A percentile compares a stretch with the other conserved stretches of the same genome.
Evolutionary conservation across 2,113 vertebrate species (phyloP).

Genomic region (Edolisoma coerulescens): DNA sequence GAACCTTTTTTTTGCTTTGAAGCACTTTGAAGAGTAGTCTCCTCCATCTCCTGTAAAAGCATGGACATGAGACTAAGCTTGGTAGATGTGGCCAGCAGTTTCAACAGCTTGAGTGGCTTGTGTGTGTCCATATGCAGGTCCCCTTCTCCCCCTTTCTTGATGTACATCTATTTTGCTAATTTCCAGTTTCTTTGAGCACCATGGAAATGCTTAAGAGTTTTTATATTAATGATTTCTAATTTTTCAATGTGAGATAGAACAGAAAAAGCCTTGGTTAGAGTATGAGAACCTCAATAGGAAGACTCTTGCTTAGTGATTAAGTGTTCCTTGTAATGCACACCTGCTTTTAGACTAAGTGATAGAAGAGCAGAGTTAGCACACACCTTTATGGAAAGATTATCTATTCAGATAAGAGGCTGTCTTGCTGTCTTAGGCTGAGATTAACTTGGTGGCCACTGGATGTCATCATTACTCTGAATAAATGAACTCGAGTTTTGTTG

Average conservation of each 20-base stretch:
- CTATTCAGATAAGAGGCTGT: background rate
- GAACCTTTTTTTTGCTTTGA: background rate
- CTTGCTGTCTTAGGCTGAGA: background rate
- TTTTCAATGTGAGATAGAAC: background rate
- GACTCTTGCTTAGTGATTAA: background rate
- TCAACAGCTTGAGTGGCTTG: background rate
- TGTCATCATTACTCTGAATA: constrained; percentile 37
- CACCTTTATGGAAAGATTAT: background rate
- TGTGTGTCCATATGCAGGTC: background rate
- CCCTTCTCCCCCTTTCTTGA: background rate
- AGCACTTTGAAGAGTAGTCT: background rate
- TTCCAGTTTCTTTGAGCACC: background rate
- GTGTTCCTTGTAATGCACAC: background rate
- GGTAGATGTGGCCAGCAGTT: background rate
- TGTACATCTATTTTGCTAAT: background rate
- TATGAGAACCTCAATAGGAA: background rate
- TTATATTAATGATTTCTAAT: background rate
- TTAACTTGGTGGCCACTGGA: constrained; percentile 45
- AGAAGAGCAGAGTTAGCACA: background rate
- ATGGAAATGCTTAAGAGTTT: background rate
- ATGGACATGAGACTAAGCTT: fast-evolving
- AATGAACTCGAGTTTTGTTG: background rate
- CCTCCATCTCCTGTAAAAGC: background rate
- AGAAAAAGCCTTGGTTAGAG: background rate
- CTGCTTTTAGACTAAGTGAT: background rate